Conservation (phyloP, 2,797 vertebrate genomes). For the Propithecus perrieri region DNA sequence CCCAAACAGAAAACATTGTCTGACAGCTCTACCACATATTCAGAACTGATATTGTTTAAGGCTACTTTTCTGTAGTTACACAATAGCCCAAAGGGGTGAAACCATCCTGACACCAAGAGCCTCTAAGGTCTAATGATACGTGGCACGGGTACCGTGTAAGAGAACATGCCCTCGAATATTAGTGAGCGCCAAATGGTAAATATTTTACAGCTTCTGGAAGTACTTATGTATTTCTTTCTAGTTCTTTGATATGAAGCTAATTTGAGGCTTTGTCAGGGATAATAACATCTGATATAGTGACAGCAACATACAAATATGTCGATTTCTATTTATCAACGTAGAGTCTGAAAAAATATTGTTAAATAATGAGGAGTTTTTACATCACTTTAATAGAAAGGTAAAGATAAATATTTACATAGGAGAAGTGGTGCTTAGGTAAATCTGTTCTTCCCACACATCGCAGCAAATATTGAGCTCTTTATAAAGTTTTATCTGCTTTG, state of each 20-base stretch:
- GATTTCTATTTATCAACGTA: not conserved
- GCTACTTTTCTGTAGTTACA: not conserved
- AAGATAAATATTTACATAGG: not conserved
- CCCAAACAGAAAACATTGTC: not conserved
- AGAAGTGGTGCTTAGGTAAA: not conserved
- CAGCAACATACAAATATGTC: not conserved
- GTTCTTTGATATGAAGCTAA: constrained; percentile 1
- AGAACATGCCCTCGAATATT: not conserved
- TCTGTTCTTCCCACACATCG: not conserved
- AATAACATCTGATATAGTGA: constrained; percentile 15
- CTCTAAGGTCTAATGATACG: not conserved
- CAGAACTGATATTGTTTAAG: not conserved
- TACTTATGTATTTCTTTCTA: not conserved
- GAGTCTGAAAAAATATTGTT: not conserved
- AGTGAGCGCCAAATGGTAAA: not conserved
- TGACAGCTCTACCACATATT: not conserved
- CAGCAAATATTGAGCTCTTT: not conserved
- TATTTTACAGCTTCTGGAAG: not conserved
- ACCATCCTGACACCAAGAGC: not conserved
- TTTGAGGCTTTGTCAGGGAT: constrained; percentile 10
- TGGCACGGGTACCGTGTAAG: not conserved
- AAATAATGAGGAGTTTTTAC: constrained; percentile 27
- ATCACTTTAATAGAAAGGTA: not conserved
- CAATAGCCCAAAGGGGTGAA: not conserved
- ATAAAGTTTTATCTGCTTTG: not conserved